Evolutionary conservation across 2,888 invertebrate genomes (phyloP), one percentile per base, ranked within the genome.

Genomic region (Nomada ruficornis): DNA sequence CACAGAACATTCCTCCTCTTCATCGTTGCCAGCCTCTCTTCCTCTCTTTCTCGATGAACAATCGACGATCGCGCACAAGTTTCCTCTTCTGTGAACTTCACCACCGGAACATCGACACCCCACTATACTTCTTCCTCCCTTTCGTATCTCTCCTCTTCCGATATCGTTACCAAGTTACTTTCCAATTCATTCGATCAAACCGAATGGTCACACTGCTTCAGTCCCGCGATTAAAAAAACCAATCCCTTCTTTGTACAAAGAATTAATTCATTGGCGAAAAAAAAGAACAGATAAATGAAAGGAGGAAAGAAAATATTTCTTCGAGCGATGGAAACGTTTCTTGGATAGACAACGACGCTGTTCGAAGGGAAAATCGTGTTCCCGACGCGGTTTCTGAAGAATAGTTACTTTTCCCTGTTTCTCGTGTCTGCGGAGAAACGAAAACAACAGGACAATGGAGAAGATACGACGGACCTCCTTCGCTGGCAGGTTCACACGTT

Each of bases 1-100:
- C 89, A 88, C 89, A 88, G 73, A 44, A 86, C 63, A 52, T 84
- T 80, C 82, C 81, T 88, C 75, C 86, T 89, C 82, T 85, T 90
- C 92, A 92, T 92, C 54, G 63, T 89, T 83, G n/a, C 69, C n/a
- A 9, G 47, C 50, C 54, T 70, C 13, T 23, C 10, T 20, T 23
- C 55, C 36, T 26, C 44, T 75, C 55, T 36, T 69, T 20, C 36
- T 29, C 59, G 63, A 54, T 36, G 60, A 59, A 44, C 29, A 29
- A 26, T 52, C 29, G 13, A 62, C 26, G 62, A 26, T 62, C 60
- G 29, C 80, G 77, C 77, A 63, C 20, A 15, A 54, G 7, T 59
- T 69, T 59, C 54, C 42, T 44, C 50, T 47, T 47, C 15, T 18
- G 15, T 18, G 20, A 86, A 77, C 85, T 79, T 86, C 86, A 81